Percentiles rank a stretch among this genome's conserved stretches.
Conservation (phyloP, 1,140 invertebrate species). For the Tetramorium alpestre region DNA sequence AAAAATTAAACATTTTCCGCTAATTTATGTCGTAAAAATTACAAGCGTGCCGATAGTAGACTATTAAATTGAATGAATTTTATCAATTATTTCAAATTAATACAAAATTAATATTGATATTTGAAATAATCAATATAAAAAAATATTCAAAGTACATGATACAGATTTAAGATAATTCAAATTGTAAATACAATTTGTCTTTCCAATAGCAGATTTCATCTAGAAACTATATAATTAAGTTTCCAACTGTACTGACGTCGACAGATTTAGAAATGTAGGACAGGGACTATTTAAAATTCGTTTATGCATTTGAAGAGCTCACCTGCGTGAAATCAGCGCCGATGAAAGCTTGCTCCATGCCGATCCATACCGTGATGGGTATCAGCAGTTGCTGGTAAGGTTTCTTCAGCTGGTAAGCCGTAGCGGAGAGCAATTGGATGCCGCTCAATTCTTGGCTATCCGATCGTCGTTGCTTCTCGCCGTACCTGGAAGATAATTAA, state of each 20-base stretch:
- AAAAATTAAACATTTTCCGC: background rate
- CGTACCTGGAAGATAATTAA: slow-evolving; percentile 87
- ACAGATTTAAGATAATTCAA: background rate
- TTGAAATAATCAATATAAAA: too few species aligned
- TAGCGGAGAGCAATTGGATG: slow-evolving; percentile 95
- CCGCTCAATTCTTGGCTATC: slow-evolving; percentile 90
- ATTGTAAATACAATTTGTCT: background rate
- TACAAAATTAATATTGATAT: background rate
- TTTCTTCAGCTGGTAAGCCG: slow-evolving; percentile 95
- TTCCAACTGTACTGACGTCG: background rate
- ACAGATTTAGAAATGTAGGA: slow-evolving; percentile 3
- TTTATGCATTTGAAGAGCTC: slow-evolving; percentile 68
- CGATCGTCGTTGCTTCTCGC: slow-evolving; percentile 91
- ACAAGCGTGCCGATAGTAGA: background rate
- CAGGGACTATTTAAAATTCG: background rate
- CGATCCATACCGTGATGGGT: slow-evolving; percentile 98
- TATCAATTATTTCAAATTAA: background rate
- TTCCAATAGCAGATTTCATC: background rate
- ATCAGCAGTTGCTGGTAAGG: slow-evolving; percentile 96
- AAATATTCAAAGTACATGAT: too few species aligned
- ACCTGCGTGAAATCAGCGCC: slow-evolving; percentile 97
- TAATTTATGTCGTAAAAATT: background rate
- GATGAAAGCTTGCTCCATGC: slow-evolving; percentile 98
- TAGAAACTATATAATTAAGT: slow-evolving; percentile 8
- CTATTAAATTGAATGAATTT: background rate